Evolutionary conservation across 2,888 invertebrate genomes (phyloP).

Genomic region (Hemithea aestivaria): DNA sequence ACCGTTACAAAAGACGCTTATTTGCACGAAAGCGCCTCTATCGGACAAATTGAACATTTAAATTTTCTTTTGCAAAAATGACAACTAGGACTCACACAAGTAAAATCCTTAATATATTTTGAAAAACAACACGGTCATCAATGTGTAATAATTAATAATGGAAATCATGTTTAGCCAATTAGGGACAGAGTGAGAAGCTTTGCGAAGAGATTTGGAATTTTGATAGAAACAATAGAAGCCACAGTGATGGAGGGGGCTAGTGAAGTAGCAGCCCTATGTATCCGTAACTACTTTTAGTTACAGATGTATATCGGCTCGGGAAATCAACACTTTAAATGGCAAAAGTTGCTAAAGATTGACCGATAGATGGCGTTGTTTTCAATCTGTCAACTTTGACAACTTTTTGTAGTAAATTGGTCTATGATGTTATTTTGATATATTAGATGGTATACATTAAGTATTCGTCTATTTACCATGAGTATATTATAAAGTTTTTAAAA

Average conservation of each 20-base stretch:
- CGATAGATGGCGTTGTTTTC: slow-evolving; percentile 1
- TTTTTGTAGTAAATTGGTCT: too few species aligned
- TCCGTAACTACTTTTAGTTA: slow-evolving; percentile 1
- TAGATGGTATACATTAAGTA: too few species aligned
- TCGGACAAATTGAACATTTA: slow-evolving; percentile 7
- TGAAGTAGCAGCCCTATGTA: slow-evolving; percentile 3
- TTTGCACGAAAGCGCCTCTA: slow-evolving; percentile 4
- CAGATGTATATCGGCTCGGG: too few species aligned
- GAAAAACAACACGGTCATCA: slow-evolving; percentile 25
- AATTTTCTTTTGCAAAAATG: slow-evolving; percentile 6
- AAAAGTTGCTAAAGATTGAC: too few species aligned
- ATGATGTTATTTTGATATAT: too few species aligned
- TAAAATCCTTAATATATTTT: slow-evolving; percentile 16
- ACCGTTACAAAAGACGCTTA: not conserved
- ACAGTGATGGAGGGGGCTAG: slow-evolving; percentile 15
- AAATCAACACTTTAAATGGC: too few species aligned
- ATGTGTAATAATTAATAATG: slow-evolving; percentile 10
- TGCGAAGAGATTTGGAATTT: slow-evolving; percentile 28
- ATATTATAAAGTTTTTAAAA: too few species aligned
- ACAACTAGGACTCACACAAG: slow-evolving; percentile 9
- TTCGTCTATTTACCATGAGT: too few species aligned
- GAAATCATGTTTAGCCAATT: slow-evolving; percentile 35
- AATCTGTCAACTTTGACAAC: too few species aligned
- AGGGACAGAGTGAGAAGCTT: slow-evolving; percentile 28
- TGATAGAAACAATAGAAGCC: slow-evolving; percentile 20